Base-by-base conservation (phyloP, 2,113 vertebrate species). In the Strigops habroptila region DNA sequence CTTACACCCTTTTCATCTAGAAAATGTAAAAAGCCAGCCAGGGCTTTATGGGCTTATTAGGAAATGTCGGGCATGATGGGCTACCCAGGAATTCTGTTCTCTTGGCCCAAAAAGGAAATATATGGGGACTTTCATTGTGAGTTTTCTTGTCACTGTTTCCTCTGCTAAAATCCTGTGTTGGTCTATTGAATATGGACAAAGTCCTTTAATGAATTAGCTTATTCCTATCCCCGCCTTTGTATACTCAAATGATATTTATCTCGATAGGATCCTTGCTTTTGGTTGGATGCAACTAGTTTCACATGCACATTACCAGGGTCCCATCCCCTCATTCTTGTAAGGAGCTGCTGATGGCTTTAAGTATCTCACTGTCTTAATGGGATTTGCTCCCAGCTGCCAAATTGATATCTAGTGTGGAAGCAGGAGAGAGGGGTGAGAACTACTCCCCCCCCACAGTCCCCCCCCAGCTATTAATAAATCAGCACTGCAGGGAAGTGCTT, bases 371-470 rank as follows among this genome's bases (percentile, higher is more conserved):
- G 57, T 52, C 51, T 87, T 95, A 89, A 89, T 87, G 82, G 81
- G 81, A 79, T 82, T 93, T 92, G n/a, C 83, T 84, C 39, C 80
- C 6, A 9, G 84, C 83, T 91, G 84, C 94, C 88, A 89, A 83
- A 77, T 74, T 53, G 65, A 25, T 89, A 65, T 27, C 68, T 84
- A 25, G 60, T 43, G 68, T 82, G 55, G 63, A 44, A 86, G 76
- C 60, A 60, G 74, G 43, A 81, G 76, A 85, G 55, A 86, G 37
- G 82, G 60, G 37, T 0, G 4, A 94, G 25, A 81, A n/a, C 74
- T 82, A 27, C 44, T 69, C 48, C n/a, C 39, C 37, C 41, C 12
- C 48, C n/a, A n/a, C n/a, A n/a, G n/a, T n/a, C n/a, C n/a, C n/a
- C 14, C 31, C 46, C 60, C 64, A 80, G 53, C 88, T 71, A 41